phyloP scores from a whole-genome alignment of 2,113 vertebrate genomes.

The Phrynocephalus versicolor region DNA sequence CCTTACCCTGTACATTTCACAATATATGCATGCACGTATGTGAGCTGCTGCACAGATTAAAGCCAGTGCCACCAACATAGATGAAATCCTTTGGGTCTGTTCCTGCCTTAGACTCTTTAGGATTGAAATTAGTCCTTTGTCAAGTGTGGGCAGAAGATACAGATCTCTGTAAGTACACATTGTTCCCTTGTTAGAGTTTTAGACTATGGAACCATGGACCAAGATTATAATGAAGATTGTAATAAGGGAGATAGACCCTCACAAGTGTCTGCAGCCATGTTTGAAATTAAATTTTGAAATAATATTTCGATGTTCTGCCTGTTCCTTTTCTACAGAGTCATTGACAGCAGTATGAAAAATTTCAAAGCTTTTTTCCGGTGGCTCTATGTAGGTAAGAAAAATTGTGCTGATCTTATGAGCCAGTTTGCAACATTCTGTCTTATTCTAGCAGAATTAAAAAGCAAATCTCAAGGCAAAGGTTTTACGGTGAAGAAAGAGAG shows the following conservation, averaged over 20 bases:
- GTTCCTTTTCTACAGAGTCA: conserved; percentile 82
- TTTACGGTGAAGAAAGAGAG: background rate
- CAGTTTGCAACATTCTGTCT: background rate
- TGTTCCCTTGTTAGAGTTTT: background rate
- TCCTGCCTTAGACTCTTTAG: background rate
- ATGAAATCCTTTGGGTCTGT: background rate
- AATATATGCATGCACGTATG: background rate
- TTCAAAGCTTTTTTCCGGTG: conserved; percentile 99
- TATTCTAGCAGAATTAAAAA: background rate
- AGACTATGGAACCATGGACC: too few species aligned
- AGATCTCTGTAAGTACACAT: background rate
- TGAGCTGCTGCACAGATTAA: background rate
- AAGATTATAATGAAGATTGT: too few species aligned
- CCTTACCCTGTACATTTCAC: background rate
- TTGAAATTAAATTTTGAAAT: background rate
- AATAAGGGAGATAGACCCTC: background rate
- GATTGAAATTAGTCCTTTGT: background rate
- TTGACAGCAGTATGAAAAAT: conserved; percentile 99
- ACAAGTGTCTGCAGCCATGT: too few species aligned
- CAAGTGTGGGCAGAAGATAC: background rate
- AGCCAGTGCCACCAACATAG: background rate
- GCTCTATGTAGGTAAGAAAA: conserved; percentile 94
- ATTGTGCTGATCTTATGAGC: background rate
- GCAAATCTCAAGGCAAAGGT: background rate
- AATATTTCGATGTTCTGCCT: conserved; percentile 18